Evolutionary conservation across 2,888 invertebrate species (phyloP), one percentile per base, ranked within the genome.

Genomic region (Euplagia quadripunctaria): DNA sequence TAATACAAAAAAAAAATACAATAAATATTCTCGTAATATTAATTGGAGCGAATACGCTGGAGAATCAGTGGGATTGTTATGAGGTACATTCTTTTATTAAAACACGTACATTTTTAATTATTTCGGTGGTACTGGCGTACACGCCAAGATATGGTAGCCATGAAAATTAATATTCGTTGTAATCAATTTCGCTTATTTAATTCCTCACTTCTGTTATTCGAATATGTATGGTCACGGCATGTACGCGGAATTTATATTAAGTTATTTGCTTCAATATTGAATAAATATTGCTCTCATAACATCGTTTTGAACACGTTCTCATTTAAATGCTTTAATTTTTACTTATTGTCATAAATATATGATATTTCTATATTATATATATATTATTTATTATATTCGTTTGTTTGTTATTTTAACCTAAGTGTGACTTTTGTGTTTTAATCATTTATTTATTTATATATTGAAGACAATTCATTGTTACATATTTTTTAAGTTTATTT

Each of bases 81-180:
- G 73, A 72, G 72, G 71, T 64, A 74, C 61, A 79, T 77, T 76
- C 72, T 82, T 82, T 82, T 78, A 82, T 81, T 79, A 82, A 82
- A 86, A 84, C 85, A 82, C 85, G 86, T 85, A 80, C 85, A 76
- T 77, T 86, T 86, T 87, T 87, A 87, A 87, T 86, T 86, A 87
- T 79, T 76, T 78, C 71, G 69, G 70, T 64, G 31, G 51, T 49
- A 58, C 51, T 61, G 69, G 41, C 61, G 52, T 58, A 68, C 41
- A 46, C 46, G 49, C 41, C 41, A 41, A 64, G 55, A 55, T 72
- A 52, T 43, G 16, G 20, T 12, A 17, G 51, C 17, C 42, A n/a
- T 68, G 55, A 55, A 68, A 55, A 68, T 20, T 55, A 55, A 55
- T 68, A 42, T 55, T n/a, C 68, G n/a, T 68, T 49, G 11, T 52